Evolutionary conservation across 2,797 vertebrate genomes (phyloP).

Genomic region (Falco rusticolus): DNA sequence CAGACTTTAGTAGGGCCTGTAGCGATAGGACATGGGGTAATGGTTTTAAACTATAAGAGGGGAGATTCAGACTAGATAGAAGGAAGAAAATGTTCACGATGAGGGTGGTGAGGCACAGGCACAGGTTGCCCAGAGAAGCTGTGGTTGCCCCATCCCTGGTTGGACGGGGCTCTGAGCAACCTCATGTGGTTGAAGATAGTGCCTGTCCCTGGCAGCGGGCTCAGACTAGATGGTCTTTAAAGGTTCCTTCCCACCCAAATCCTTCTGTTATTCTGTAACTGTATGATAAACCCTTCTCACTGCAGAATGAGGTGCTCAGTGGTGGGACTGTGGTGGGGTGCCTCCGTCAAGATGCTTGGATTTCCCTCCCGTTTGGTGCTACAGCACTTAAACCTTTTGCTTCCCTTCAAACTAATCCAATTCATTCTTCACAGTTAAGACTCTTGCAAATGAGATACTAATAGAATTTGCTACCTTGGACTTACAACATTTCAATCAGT

Average conservation of each 20-base stretch:
- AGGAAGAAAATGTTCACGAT: too few species aligned
- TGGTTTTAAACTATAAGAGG: too few species aligned
- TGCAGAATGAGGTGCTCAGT: not conserved
- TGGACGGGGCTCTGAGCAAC: not conserved
- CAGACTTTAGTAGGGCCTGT: too few species aligned
- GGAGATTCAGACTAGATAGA: too few species aligned
- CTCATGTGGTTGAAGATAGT: not conserved
- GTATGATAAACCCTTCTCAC: not conserved
- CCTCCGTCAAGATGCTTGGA: rapidly evolving
- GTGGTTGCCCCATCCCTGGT: not conserved
- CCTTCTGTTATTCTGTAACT: not conserved
- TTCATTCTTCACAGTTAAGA: not conserved
- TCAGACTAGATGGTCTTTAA: rapidly evolving
- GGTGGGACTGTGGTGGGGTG: not conserved
- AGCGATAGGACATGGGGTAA: too few species aligned
- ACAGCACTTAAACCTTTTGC: not conserved
- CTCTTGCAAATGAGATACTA: not conserved
- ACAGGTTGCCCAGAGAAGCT: too few species aligned
- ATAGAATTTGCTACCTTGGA: not conserved
- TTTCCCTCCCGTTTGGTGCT: rapidly evolving
- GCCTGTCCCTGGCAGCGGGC: too few species aligned
- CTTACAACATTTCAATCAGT: not conserved
- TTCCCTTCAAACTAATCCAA: not conserved
- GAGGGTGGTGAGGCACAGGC: too few species aligned
- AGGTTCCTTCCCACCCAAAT: not conserved